phyloP scores from a whole-genome alignment of 2,888 invertebrate species.

The Flexamia atlantica region DNA sequence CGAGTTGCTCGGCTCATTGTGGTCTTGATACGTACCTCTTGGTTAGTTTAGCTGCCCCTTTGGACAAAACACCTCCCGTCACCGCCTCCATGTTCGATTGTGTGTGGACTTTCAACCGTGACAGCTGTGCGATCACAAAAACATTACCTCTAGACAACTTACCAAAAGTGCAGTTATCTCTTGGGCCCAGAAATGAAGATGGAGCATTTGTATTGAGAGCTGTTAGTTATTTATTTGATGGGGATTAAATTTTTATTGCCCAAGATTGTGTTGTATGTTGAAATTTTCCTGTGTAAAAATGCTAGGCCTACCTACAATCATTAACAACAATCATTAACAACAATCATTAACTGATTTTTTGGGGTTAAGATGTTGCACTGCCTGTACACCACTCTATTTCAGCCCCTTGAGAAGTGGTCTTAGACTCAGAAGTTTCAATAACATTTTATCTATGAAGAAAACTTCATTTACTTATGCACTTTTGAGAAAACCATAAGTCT shows the following conservation, averaged over 20 bases:
- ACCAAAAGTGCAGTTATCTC: not conserved
- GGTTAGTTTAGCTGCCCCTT: not conserved
- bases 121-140: not conserved
- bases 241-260: constrained; percentile 7
- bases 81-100: constrained; percentile 9
- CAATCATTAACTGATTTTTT: no score
- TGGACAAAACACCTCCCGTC: constrained; percentile 27
- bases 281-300: no score
- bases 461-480: no score
- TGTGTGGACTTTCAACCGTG: constrained; percentile 46
- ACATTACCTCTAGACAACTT: not conserved
- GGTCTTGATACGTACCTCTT: not conserved
- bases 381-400: no score
- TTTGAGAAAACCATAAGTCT: no score
- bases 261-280: not conserved
- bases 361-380: no score
- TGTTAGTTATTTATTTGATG: constrained; percentile 11
- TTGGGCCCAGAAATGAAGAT: constrained; percentile 16
- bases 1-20: not conserved
- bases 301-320: no score
- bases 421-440: no score
- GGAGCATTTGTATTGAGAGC: constrained; percentile 24
- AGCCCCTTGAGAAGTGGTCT: no score
- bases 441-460: no score
- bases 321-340: no score